Base-by-base conservation (phyloP, 2,797 vertebrate species). In the Thamnophis elegans region DNA sequence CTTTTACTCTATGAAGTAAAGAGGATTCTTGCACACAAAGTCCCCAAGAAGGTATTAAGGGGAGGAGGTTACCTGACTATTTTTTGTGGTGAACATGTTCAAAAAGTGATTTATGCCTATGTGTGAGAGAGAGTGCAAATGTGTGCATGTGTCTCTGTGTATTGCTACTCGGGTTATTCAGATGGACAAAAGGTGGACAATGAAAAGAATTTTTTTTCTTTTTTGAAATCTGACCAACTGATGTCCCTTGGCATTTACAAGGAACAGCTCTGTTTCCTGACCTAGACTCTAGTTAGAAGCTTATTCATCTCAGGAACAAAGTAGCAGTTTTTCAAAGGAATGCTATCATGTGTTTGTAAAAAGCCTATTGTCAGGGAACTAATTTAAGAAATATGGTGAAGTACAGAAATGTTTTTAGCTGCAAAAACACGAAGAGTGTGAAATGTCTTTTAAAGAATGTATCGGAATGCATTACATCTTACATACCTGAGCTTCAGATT, bases 261-360 rank as follows among this genome's bases (percentile, higher is more conserved):
- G 1, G 16, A 54, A 42, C 36, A 85, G 22, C n/a, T 36, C 55
- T 85, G 10, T 47, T 47, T 88, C 51, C 51, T 78, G 86, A 91
- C 18, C 8, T n/a, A 87, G 22, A 51, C 42, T 8, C 47, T 85
- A 60, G 32, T 14, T 36, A 36, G 42, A 22, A 65, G 47, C 25
- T 85, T 32, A 86, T 89, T 47, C n/a, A 56, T 89, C 32, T 92
- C 32, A 89, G 28, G 62, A 55, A 55, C 78, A 89, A 89, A 82
- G 51, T 11, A n/a, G 32, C 22, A 14, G 47, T 26, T 36, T 87
- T n/a, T 58, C 42, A 88, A 32, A 88, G 60, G 53, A 86, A 85
- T 78, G 47, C 36, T 86, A 6, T 59, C 6, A 26, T 47, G 65
- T 91, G 22, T 51, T 62, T 51, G 22, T 51, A 47, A 18, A 92